Evolutionary conservation across 2,888 invertebrate genomes (phyloP).

Genomic region (Dynastes hyllus): DNA sequence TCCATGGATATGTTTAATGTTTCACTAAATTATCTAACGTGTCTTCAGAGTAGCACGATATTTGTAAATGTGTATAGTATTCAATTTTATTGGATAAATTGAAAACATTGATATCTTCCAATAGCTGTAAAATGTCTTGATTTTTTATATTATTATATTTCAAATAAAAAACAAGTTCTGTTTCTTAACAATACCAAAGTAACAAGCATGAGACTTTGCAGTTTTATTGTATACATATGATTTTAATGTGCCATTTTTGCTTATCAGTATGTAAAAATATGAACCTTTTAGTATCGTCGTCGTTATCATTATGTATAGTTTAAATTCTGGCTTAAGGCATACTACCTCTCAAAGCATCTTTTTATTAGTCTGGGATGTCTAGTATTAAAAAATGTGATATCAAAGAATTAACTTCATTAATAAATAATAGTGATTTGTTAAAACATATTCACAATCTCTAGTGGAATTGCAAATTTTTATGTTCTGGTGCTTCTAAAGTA

Average conservation of each 20-base stretch:
- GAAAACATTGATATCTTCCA: too few relatives aligned
- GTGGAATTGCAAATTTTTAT: slow-evolving; percentile 46
- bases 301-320: slow-evolving; percentile 5
- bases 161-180: background rate
- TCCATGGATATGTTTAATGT: too few relatives aligned
- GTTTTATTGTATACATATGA: background rate
- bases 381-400: slow-evolving; percentile 43
- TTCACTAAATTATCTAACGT: too few relatives aligned
- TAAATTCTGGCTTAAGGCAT: background rate
- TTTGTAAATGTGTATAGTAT: too few relatives aligned
- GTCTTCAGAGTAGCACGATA: too few relatives aligned
- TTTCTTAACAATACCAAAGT: background rate
- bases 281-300: background rate
- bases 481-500: slow-evolving; percentile 45
- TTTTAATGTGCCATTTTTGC: slow-evolving; percentile 36
- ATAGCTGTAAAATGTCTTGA: too few relatives aligned
- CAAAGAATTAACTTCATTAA: slow-evolving; percentile 49
- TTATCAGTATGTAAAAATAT: background rate
- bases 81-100: too few relatives aligned
- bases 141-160: too few relatives aligned
- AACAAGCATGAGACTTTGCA: background rate
- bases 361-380: background rate
- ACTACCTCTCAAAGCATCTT: background rate
- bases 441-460: slow-evolving; percentile 42
- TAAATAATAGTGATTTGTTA: slow-evolving; percentile 26